phyloP scores from a whole-genome alignment of 1,140 invertebrate species.

The Procambarus virginalis region DNA sequence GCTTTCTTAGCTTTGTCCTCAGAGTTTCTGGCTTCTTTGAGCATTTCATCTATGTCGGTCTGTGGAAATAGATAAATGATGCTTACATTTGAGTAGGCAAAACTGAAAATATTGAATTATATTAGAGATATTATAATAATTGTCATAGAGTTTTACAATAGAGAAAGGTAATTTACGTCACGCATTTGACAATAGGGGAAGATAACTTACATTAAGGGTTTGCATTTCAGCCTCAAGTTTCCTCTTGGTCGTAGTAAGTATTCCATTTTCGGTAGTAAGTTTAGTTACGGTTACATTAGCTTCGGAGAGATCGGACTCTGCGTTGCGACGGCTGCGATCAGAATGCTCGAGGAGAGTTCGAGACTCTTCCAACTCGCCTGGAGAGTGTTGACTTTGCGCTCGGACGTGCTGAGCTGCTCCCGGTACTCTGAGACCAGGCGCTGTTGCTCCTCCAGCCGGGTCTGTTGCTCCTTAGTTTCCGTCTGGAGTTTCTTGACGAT shows the following conservation, averaged over 20 bases:
- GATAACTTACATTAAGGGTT: constrained; percentile 86
- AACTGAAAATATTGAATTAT: too few relatives aligned
- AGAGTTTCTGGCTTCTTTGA: constrained; percentile 76
- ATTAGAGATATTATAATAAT: too few relatives aligned
- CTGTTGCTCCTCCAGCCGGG: constrained; percentile 80
- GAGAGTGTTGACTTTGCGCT: constrained; percentile 67
- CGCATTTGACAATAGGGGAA: not conserved
- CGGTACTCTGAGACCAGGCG: constrained; percentile 78
- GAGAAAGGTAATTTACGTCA: too few relatives aligned
- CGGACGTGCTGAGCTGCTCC: constrained; percentile 77
- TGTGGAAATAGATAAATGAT: constrained; percentile 68
- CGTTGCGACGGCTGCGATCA: constrained; percentile 77
- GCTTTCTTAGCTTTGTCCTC: constrained; percentile 76
- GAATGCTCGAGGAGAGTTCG: constrained; percentile 77
- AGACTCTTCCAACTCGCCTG: constrained; percentile 77
- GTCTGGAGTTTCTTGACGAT: constrained; percentile 95
- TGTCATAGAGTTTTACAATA: too few relatives aligned
- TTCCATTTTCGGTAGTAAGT: constrained; percentile 92
- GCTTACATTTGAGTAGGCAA: too few relatives aligned
- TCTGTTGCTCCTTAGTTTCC: constrained; percentile 98
- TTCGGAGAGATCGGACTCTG: constrained; percentile 96
- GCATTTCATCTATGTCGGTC: constrained; percentile 71
- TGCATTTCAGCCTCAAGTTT: constrained; percentile 98
- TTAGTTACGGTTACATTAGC: constrained; percentile 98
- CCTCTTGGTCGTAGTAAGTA: constrained; percentile 95